Evolutionary conservation across 1,140 invertebrate species (phyloP), one percentile per base, ranked within the genome.

Genomic region (Sminthurides bifidus): DNA sequence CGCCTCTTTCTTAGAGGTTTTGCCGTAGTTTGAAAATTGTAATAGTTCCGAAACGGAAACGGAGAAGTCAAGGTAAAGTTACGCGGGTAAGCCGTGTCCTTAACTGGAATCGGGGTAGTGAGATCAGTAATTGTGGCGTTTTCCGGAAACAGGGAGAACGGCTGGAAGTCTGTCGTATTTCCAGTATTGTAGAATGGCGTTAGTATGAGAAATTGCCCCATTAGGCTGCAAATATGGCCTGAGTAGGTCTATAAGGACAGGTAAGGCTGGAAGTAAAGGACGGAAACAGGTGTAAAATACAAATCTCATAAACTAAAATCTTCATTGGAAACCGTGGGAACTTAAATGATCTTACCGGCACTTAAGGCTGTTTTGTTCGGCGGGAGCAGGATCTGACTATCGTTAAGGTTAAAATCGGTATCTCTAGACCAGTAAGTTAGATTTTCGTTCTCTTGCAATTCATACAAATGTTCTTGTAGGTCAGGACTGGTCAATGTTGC

Each of bases 391-490:
- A 53, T n/a, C 5, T 14, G 12, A 19, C 56, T 61, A 21, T 57
- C 59, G 45, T 58, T 61, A 14, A 61, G 21, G 33, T 59, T 45
- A 19, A 59, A 41, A 44, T 53, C 46, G 21, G 24, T 17, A 33
- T 49, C 46, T 23, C 35, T 49, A n/a, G 46, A 49, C 58, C 49
- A 58, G 23, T 51, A 35, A 0, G 58, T 64, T 17, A 51, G 56
- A 40, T 64, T 64, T 54, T 64, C 62, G 54, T 56, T 59, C 43
- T 58, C 60, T 0, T 41, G 31, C 17, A 59, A 26, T 41, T 54
- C 60, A 12, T 26, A 44, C 23, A 26, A 24, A 43, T 17, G 48
- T 41, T 46, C 49, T 23, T 23, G 35, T 10, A 49, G 29, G 24
- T 50, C 54, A 12, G 56, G 43, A 24, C 21, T 45, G 35, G 50